Base-by-base conservation (phyloP, 2,888 invertebrate genomes). In the Erebia aethiops region DNA sequence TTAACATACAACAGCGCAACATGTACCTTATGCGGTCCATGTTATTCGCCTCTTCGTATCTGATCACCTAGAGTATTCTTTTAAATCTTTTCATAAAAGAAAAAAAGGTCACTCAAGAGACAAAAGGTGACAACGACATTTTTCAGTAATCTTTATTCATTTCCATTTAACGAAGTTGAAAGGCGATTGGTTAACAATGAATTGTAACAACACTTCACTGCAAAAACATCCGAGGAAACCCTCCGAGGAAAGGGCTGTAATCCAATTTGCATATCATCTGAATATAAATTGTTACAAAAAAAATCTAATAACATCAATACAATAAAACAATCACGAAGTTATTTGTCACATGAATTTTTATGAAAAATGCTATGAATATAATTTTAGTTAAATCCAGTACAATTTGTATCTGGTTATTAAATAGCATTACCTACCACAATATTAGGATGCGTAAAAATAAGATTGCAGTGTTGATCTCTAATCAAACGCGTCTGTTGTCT, bases 211-310 rank as follows among this genome's bases (percentile, higher is more conserved):
- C 91, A 91, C 92, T 92, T 87, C 80, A 87, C 85, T 91, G 86
- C 82, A 82, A 90, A 87, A 92, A 91, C 91, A 92, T 87, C 89
- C 89, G 88, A n/a, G n/a, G n/a, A n/a, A 88, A 89, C 91, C 91
- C 91, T 87, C 88, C 79, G 75, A 79, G 81, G 81, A 77, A 75
- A 79, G 83, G 82, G 84, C 79, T 78, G 77, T 79, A 79, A 77
- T 75, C 77, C 83, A 84, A 91, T 92, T 92, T 91, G 88, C 91
- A 90, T 90, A 85, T 83, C 82, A 87, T 88, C 84, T 85, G 80
- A 85, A 85, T 88, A 85, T 79, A 79, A 83, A 87, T 86, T 54
- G 82, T 70, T 49, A 52, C 35, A 35, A 35, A 67, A 71, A 75
- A 71, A 70, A 70, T 68, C 62, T 51, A 54, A 63, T 69, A 65